Evolutionary conservation across 2,888 invertebrate genomes (phyloP), one percentile per base, ranked within the genome.

Genomic region (Labia minor): DNA sequence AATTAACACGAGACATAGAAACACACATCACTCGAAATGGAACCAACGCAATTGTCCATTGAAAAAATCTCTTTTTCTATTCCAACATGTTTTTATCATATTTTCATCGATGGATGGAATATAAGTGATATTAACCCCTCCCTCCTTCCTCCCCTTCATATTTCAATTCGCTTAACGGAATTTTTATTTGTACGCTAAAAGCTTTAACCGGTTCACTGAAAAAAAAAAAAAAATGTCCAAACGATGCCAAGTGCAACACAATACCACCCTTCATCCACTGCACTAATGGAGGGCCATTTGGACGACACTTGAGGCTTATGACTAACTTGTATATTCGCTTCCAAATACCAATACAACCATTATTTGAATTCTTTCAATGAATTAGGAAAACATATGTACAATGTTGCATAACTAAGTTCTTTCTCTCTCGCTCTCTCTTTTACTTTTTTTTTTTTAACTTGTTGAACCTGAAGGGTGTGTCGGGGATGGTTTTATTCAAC

Each of bases 111-210:
- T 26, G 26, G 26, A 26, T 26, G 26, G 26, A 26, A 26, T 3
- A 26, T 8, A n/a, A 16, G 49, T 49, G n/a, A 33, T 11, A 33
- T 8, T 33, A 33, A 11, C 33, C 33, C n/a, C 49, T 14, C 49
- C 49, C 49, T 49, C 8, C 49, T 16, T 16, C 49, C n/a, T n/a
- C n/a, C n/a, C n/a, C n/a, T n/a, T n/a, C n/a, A n/a, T n/a, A n/a
- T n/a, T n/a, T n/a, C n/a, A n/a, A n/a, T n/a, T n/a, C n/a, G 2
- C 16, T 49, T 49, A 49, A 49, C 49, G 49, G 49, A 49, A 49
- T 49, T 49, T 49, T 49, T 49, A 49, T 49, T 49, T 49, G n/a
- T 49, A 49, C 49, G 49, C 49, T 49, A 49, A 49, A 49, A 49
- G 49, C 49, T 49, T 49, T 49, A 49, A 49, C 49, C 49, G 49